These are phyloP conservation scores for Melanostoma scalare DNA, from an alignment of 2,888 invertebrate species.

Conservation along the genomic window DNA sequence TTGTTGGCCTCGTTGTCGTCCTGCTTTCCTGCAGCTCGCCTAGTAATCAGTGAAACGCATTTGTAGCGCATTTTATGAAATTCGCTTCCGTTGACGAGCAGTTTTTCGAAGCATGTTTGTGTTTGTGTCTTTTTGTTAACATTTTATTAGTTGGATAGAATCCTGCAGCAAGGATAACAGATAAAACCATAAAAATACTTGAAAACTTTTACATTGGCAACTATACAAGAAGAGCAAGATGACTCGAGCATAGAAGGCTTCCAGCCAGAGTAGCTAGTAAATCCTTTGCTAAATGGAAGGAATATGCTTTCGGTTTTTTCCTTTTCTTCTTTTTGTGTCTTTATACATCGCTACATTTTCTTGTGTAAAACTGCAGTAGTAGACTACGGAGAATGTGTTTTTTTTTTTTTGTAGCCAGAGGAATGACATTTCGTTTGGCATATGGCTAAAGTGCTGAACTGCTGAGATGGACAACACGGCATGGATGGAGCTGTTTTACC, in stretches of 20 bases:
- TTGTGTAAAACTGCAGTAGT: conserved; percentile 44
- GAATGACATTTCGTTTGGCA: conserved; percentile 64
- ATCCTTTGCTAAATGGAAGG: conserved; percentile 62
- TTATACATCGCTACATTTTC: conserved; percentile 23
- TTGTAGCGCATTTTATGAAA: conserved; percentile 66
- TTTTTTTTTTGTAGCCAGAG: conserved; percentile 28
- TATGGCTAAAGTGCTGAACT: conserved; percentile 47
- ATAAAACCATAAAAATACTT: conserved; percentile 73
- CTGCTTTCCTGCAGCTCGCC: conserved; percentile 31
- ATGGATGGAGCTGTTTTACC: conserved; percentile 27
- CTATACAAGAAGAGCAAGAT: neutral
- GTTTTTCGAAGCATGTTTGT: conserved; percentile 8
- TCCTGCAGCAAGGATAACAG: conserved; percentile 70
- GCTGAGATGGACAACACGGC: conserved; percentile 61
- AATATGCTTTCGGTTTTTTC: conserved; percentile 49
- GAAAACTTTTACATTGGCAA: conserved; percentile 66
- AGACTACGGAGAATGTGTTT: neutral
- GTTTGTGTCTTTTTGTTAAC: conserved; percentile 1
- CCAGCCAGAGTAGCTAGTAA: conserved; percentile 44
- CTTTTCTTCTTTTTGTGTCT: conserved; percentile 18
- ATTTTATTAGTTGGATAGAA: conserved; percentile 69
- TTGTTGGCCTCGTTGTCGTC: conserved; percentile 36
- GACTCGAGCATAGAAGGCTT: conserved; percentile 14
- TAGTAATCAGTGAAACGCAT: conserved; percentile 70
- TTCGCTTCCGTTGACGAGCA: conserved; percentile 56